Evolutionary conservation across 2,797 vertebrate genomes (phyloP).

Genomic region (Miichthys miiuy): DNA sequence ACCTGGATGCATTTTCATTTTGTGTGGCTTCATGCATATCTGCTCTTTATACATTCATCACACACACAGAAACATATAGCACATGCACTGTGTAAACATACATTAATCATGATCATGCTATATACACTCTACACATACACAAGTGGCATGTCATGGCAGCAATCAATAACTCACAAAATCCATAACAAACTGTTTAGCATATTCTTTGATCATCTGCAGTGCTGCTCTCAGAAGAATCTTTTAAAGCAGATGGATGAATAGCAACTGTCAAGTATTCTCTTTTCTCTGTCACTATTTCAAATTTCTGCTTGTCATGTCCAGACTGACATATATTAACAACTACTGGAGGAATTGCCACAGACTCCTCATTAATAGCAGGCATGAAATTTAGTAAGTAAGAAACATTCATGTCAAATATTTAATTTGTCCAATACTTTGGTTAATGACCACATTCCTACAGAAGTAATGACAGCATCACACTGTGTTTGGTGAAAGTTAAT

Average conservation of each 20-base stretch:
- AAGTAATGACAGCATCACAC: background rate
- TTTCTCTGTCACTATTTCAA: background rate
- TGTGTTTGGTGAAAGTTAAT: background rate
- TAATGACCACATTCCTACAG: background rate
- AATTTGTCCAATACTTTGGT: background rate
- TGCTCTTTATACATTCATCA: slow-evolving; percentile 41
- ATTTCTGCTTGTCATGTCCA: background rate
- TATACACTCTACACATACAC: slow-evolving; percentile 38
- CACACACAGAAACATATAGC: slow-evolving; percentile 23
- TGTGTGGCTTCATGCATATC: slow-evolving; percentile 41
- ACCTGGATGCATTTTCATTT: slow-evolving; percentile 19
- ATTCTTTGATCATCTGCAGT: slow-evolving; percentile 51
- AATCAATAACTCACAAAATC: slow-evolving; percentile 69
- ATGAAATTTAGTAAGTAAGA: no score
- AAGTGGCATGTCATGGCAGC: slow-evolving; percentile 34
- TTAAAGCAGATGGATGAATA: slow-evolving; percentile 28
- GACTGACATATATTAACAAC: background rate
- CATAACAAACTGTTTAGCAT: slow-evolving; percentile 61
- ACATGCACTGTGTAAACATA: slow-evolving; percentile 38
- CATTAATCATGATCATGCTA: slow-evolving; percentile 55
- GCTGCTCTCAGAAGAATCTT: slow-evolving; percentile 45
- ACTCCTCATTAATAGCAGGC: background rate
- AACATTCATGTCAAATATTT: background rate
- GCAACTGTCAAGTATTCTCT: slow-evolving; percentile 16
- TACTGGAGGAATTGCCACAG: background rate